phyloP scores from a whole-genome alignment of 2,797 vertebrate species.

The Enteromius afrohamiltoni region DNA sequence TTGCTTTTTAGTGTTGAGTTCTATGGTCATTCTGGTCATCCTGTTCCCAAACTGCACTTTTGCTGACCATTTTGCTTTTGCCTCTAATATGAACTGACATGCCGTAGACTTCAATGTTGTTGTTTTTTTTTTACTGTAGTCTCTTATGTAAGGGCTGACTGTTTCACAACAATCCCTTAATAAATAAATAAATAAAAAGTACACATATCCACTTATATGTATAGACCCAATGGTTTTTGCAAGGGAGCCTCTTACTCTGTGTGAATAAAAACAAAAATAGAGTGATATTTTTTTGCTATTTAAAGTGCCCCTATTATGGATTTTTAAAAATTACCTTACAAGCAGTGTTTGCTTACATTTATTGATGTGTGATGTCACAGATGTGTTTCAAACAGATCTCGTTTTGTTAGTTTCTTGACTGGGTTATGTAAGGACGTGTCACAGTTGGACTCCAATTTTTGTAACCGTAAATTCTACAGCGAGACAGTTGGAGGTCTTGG shows the following conservation, averaged over 20 bases:
- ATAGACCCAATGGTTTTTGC: neutral
- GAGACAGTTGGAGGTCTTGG: neutral
- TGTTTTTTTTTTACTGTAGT: neutral
- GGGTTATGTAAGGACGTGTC: slow-evolving; percentile 31
- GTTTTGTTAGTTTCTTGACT: neutral
- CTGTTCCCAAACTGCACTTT: neutral
- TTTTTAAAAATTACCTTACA: no score
- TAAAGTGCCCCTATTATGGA: no score
- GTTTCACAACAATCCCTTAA: neutral
- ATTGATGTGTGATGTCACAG: neutral
- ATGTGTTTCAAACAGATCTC: neutral
- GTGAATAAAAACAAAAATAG: neutral
- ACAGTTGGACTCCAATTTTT: slow-evolving; percentile 11
- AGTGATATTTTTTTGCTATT: no score
- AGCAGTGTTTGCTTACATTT: no score
- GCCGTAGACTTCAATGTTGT: neutral
- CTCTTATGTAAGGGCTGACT: neutral
- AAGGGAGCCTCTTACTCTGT: neutral
- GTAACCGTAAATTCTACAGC: neutral
- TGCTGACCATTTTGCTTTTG: neutral
- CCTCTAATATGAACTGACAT: slow-evolving; percentile 8
- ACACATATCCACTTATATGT: neutral
- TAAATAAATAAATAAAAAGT: no score
- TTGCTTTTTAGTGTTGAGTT: neutral
- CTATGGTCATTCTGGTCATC: neutral